A percentile compares a stretch with the other conserved stretches of the same genome.
Evolutionary conservation across 1,140 invertebrate species (phyloP).

Genomic region (Macrotrachela quadricornifera): DNA sequence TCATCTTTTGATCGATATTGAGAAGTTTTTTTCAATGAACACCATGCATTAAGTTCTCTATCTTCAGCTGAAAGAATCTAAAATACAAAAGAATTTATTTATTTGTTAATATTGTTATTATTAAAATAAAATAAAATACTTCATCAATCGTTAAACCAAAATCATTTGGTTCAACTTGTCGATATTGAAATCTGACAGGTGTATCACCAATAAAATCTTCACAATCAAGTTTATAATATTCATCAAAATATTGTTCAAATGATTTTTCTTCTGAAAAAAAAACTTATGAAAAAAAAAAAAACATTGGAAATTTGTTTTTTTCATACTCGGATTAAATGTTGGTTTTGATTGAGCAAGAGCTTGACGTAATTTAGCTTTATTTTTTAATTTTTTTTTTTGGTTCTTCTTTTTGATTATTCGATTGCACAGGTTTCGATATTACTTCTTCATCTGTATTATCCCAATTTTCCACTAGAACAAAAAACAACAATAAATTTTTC

Average conservation of each 20-base stretch:
- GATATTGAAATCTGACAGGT: conserved; percentile 76
- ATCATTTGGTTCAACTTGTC: conserved; percentile 41
- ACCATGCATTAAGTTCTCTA: conserved; percentile 79
- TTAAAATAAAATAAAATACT: conserved; percentile 25
- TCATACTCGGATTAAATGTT: conserved; percentile 48
- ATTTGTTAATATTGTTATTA: not conserved
- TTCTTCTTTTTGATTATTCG: conserved; percentile 13
- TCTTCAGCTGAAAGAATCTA: conserved; percentile 75
- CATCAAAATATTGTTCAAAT: conserved; percentile 68
- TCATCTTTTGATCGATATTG: conserved; percentile 35
- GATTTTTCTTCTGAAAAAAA: conserved; percentile 38
- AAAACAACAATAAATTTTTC: no score
- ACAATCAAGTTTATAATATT: conserved; percentile 77
- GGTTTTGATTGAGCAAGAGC: conserved; percentile 48
- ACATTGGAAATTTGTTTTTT: not conserved
- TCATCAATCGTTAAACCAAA: conserved; percentile 76
- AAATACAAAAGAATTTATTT: not conserved
- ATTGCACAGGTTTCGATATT: conserved; percentile 15
- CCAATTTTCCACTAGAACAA: conserved; percentile 44
- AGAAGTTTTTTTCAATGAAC: conserved; percentile 67
- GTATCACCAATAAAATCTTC: conserved; percentile 75
- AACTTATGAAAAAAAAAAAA: conserved; percentile 7
- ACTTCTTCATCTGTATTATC: conserved; percentile 41
- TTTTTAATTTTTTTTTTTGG: conserved; percentile 14
- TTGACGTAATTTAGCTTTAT: conserved; percentile 44